These are phyloP conservation scores for Elephas maximus DNA, from an alignment of 2,113 vertebrate genomes.

Conservation along the genomic window DNA sequence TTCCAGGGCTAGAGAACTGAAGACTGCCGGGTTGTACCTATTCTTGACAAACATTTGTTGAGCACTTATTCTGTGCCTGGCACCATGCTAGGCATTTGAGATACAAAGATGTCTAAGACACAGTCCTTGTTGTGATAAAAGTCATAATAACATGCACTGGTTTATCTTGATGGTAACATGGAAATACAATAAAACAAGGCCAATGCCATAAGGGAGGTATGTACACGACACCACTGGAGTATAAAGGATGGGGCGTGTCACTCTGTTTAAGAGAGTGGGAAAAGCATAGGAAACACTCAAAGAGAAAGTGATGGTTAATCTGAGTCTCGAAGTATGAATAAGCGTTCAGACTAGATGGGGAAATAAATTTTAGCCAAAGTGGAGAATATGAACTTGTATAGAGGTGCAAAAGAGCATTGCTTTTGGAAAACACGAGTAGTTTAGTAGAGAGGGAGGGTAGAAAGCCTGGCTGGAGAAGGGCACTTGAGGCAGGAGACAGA, in stretches of 20 bases:
- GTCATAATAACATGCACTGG: neutral
- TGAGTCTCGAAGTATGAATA: neutral
- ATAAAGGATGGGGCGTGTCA: neutral
- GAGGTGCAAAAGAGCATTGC: neutral
- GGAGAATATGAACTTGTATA: neutral
- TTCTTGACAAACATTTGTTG: conserved; percentile 20
- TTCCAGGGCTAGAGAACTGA: neutral
- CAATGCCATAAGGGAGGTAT: neutral
- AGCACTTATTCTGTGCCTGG: neutral
- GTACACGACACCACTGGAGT: neutral
- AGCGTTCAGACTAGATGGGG: neutral
- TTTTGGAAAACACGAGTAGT: neutral
- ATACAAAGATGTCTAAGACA: neutral
- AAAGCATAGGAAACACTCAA: neutral
- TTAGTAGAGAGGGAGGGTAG: conserved; percentile 1
- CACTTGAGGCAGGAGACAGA: neutral
- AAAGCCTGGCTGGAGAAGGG: neutral
- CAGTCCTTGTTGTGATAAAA: neutral
- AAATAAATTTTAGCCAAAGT: conserved; percentile 20
- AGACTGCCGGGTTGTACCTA: neutral
- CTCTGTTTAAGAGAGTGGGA: neutral
- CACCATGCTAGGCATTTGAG: neutral
- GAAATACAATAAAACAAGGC: neutral
- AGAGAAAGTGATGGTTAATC: neutral
- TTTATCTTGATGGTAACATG: conserved; percentile 19